Conservation (phyloP, 2,113 vertebrate species). For the Gnathonemus echidnorhynchus region DNA sequence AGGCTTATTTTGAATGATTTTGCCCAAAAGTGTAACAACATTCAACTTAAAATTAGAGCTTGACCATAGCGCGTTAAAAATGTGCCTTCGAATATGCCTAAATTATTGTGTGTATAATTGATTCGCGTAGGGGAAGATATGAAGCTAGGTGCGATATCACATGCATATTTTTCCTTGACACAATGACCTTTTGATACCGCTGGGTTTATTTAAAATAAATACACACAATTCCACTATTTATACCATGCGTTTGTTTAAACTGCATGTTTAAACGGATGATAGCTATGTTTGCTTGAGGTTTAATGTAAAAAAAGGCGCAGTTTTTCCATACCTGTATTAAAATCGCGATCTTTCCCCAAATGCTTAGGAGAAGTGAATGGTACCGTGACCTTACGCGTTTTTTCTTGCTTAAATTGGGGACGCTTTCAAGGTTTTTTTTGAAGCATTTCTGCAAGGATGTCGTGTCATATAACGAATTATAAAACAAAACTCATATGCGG, state of each 20-base stretch:
- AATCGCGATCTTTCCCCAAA: neutral
- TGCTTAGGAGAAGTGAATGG: neutral
- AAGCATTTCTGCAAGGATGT: neutral
- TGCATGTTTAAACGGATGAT: neutral
- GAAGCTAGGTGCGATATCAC: neutral
- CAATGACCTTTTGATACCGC: conserved; percentile 1
- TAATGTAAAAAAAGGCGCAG: neutral
- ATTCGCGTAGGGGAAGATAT: neutral
- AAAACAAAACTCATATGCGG: neutral
- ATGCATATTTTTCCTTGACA: conserved; percentile 11
- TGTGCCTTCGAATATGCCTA: neutral
- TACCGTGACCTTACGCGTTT: neutral
- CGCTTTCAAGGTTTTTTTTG: neutral
- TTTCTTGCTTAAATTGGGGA: neutral
- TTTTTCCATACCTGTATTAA: neutral
- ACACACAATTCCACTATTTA: neutral
- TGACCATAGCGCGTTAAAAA: neutral
- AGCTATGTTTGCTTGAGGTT: neutral
- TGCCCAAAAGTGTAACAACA: neutral
- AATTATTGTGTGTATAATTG: neutral
- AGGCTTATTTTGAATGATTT: neutral
- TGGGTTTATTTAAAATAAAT: neutral
- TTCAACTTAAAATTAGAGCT: neutral
- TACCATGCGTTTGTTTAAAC: neutral
- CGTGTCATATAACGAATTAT: neutral